These are phyloP conservation scores for Thera britannica DNA, from an alignment of 2,888 invertebrate species.

Conservation along the genomic window DNA sequence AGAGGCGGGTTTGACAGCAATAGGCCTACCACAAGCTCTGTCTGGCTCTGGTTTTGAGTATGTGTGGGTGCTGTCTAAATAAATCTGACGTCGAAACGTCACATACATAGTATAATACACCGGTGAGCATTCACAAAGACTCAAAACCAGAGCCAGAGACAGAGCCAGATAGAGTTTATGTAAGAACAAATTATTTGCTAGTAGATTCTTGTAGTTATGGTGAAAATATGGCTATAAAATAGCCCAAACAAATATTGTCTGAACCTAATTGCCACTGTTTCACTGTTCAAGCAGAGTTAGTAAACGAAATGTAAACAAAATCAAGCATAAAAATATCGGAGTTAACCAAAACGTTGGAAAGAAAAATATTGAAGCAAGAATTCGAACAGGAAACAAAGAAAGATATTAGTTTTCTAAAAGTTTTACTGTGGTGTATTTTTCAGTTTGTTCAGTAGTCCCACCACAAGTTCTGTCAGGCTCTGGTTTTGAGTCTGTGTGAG, in stretches of 20 bases:
- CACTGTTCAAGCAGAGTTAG: constrained; percentile 1
- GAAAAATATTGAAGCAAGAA: not conserved
- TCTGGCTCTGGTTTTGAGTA: too few species aligned
- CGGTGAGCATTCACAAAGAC: too few species aligned
- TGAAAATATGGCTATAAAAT: not conserved
- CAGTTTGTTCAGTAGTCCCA: not conserved
- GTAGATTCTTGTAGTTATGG: not conserved
- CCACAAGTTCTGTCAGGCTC: too few species aligned
- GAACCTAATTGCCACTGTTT: not conserved
- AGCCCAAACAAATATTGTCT: not conserved
- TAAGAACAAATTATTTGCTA: too few species aligned
- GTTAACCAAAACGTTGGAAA: not conserved
- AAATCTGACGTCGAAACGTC: too few species aligned
- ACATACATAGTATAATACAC: too few species aligned
- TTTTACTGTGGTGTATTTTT: not conserved
- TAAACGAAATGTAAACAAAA: constrained; percentile 5
- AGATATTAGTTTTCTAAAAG: not conserved
- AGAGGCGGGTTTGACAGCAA: too few species aligned
- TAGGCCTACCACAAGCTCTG: too few species aligned
- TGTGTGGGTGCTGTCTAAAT: too few species aligned
- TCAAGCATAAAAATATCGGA: not conserved
- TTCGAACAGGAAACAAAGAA: not conserved
- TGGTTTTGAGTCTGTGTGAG: too few species aligned
- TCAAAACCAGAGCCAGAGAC: too few species aligned
- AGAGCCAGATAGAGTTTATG: too few species aligned